A percentile compares a stretch with the other conserved stretches of the same genome.
phyloP scores from a whole-genome alignment of 2,797 vertebrate species.

The Enteromius viviparus region DNA sequence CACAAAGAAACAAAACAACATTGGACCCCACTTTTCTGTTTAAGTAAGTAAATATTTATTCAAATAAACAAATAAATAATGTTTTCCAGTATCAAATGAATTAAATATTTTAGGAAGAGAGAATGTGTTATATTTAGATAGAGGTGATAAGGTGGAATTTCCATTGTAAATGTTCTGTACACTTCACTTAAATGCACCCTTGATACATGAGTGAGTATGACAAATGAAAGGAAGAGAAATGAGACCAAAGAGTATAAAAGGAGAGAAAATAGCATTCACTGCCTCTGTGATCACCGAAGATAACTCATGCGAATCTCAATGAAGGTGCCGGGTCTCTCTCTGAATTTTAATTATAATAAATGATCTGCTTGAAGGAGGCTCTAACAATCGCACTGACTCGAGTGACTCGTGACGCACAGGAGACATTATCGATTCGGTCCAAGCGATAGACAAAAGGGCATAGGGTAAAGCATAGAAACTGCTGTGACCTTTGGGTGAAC shows the following conservation, averaged over 20 bases:
- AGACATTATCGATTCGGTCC: neutral
- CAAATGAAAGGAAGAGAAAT: constrained; percentile 25
- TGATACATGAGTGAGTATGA: constrained; percentile 14
- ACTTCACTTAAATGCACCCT: constrained; percentile 18
- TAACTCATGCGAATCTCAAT: constrained; percentile 71
- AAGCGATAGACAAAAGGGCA: constrained; percentile 32
- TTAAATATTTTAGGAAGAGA: neutral
- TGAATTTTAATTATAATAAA: constrained; percentile 75
- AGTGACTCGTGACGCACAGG: neutral
- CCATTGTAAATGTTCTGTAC: neutral
- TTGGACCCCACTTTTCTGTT: neutral
- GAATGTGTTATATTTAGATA: neutral
- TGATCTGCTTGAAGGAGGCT: constrained; percentile 61
- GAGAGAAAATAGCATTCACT: constrained; percentile 61
- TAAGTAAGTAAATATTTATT: neutral
- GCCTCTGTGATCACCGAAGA: constrained; percentile 66
- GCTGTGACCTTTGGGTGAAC: constrained; percentile 58
- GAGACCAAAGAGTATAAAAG: constrained; percentile 35
- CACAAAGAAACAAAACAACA: neutral
- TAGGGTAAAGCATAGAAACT: constrained; percentile 33
- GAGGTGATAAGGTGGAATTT: neutral
- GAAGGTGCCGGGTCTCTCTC: constrained; percentile 66
- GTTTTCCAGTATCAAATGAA: neutral
- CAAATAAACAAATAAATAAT: neutral
- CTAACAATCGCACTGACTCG: constrained; percentile 4